These are phyloP conservation scores for Beaufortia kweichowensis DNA, from an alignment of 2,113 vertebrate genomes.

Conservation along the genomic window DNA sequence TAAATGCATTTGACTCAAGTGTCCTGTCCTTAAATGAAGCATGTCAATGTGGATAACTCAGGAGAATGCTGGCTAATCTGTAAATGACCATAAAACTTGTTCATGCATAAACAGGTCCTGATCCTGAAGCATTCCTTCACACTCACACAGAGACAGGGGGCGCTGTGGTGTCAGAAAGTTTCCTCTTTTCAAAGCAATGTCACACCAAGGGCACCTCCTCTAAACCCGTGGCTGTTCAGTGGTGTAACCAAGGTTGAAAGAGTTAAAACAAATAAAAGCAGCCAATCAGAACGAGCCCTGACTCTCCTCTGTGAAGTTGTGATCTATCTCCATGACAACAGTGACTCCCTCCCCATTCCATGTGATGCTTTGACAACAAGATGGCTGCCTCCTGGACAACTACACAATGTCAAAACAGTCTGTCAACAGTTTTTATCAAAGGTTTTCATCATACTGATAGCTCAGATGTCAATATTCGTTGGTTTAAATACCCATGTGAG, in stretches of 20 bases:
- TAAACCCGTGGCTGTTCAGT: constrained; percentile 32
- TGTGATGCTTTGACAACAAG: constrained; percentile 56
- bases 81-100: constrained; percentile 53
- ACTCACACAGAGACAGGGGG: constrained; percentile 44
- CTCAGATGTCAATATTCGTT: too few species aligned
- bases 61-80: constrained; percentile 46
- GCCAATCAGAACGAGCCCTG: constrained; percentile 42
- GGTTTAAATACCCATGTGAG: too few species aligned
- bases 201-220: constrained; percentile 50
- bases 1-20: background rate
- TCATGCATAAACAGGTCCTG: constrained; percentile 49
- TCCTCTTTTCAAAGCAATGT: constrained; percentile 40
- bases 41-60: constrained; percentile 31
- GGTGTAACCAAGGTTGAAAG: constrained; percentile 28
- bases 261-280: constrained; percentile 54
- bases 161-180: constrained; percentile 42
- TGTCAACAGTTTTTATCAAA: background rate
- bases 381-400: constrained; percentile 49
- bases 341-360: constrained; percentile 40
- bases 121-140: constrained; percentile 43
- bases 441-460: too few species aligned
- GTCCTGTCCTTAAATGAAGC: constrained; percentile 30
- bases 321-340: constrained; percentile 49
- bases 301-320: constrained; percentile 41
- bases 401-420: constrained; percentile 27